Percentiles rank a stretch among this genome's conserved stretches.
Evolutionary conservation across 2,797 vertebrate species (phyloP).

Genomic region (Danio aesculapii): DNA sequence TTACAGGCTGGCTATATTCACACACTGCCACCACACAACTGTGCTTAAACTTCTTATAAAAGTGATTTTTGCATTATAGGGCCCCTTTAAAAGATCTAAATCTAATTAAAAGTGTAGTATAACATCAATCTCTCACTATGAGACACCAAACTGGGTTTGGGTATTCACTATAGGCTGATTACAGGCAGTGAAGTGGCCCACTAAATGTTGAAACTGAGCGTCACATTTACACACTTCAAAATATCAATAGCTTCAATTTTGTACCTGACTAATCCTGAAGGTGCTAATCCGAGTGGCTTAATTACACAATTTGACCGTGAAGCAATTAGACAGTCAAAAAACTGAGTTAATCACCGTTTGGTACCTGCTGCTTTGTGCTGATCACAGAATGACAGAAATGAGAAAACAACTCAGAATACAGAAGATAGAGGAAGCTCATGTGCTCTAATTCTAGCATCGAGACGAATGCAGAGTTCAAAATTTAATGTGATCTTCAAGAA

Average conservation of each 20-base stretch:
- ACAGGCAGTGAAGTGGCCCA: not conserved
- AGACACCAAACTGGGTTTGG: not conserved
- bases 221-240: not conserved
- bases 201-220: not conserved
- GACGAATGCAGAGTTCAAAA: not conserved
- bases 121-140: too few relatives aligned
- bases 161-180: not conserved
- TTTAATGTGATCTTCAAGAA: not conserved
- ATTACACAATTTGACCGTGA: conserved; percentile 40
- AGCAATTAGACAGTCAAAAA: conserved; percentile 42
- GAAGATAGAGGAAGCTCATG: not conserved
- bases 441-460: not conserved
- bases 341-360: conserved; percentile 45
- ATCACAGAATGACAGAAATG: conserved; percentile 34
- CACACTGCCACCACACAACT: too few relatives aligned
- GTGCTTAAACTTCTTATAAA: too few relatives aligned
- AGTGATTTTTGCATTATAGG: too few relatives aligned
- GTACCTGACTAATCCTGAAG: conserved; percentile 5
- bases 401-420: conserved; percentile 7
- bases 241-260: conserved; percentile 11
- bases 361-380: conserved; percentile 49
- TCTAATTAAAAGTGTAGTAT: too few relatives aligned
- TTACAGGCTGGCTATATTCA: too few relatives aligned
- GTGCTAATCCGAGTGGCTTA: conserved; percentile 13
- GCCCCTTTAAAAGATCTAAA: too few relatives aligned